Evolutionary conservation across 2,888 invertebrate genomes (phyloP), one percentile per base, ranked within the genome.

Genomic region (Hoplodrina blanda): DNA sequence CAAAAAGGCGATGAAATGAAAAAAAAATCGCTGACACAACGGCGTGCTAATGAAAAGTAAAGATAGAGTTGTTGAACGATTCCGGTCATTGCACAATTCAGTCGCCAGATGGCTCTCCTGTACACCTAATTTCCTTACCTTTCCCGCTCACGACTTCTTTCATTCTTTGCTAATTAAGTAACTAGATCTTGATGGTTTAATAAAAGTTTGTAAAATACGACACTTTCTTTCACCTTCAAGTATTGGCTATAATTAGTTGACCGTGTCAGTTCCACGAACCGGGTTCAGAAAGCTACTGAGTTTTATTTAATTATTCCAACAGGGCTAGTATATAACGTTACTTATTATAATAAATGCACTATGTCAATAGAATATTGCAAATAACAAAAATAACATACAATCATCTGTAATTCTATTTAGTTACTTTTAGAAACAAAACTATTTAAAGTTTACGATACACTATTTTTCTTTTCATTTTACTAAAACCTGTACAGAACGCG

Each of bases 41-140:
- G 77, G 52, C 55, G 80, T 78, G 50, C 84, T 91, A 88, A 91
- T 90, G 87, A 90, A 90, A 88, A 86, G 90, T 87, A 89, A 90
- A 89, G 88, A 87, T 85, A 87, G 87, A 85, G 83, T 86, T 84
- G 81, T 74, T 73, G 72, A 64, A 78, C 82, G 81, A 80, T 87
- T 88, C 86, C 88, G 88, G 88, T 87, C 89, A 88, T 83, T 78
- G 87, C 88, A 82, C 85, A 85, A 82, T 82, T 78, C 78, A 65
- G 82, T 78, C 79, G 80, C 78, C 79, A 75, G 79, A 80, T 80
- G 83, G 76, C 85, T 82, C 85, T 76, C 69, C 76, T 77, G 86
- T 81, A 84, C 88, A 88, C 85, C 85, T 88, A 87, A 91, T 90
- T 91, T 88, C 88, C 87, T 86, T 86, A 82, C 83, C 86, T 83